Evolutionary conservation across 2,888 invertebrate genomes (phyloP), one percentile per base, ranked within the genome.

Genomic region (Apocheima hispidaria): DNA sequence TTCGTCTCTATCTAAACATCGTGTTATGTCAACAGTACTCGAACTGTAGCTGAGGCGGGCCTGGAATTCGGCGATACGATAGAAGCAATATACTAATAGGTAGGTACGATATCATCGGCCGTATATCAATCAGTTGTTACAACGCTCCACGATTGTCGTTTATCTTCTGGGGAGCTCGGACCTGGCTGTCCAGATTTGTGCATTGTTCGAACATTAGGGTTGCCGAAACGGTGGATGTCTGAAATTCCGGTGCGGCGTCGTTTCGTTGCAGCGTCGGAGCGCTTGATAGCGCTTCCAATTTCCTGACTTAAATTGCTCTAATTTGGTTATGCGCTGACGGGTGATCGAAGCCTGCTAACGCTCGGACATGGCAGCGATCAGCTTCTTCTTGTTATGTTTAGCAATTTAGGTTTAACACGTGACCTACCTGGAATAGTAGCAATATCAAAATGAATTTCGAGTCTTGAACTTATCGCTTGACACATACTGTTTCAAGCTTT

Each of bases 301-400:
- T 92, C 92, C 92, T 89, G 91, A 89, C 89, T 90, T 88, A 91
- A 91, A 92, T 92, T 92, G 90, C 88, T 89, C 89, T 91, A 92
- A 92, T 92, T 92, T 87, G 87, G 89, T 90, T 90, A 90, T 90
- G 84, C 82, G 81, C 86, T 88, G 90, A 87, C 88, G 86, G 84
- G 78, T 88, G 87, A 90, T 89, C 86, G 88, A 87, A 88, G 83
- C 79, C 79, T 82, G 78, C 82, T 81, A 80, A 82, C 80, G 75
- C 79, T 72, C 75, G 75, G 70, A 64, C 66, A 72, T 79, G 72
- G 73, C 76, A 79, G 83, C 80, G 80, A 81, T 76, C 81, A 74
- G 69, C 70, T 80, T 81, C 69, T 77, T 75, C 75, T 72, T 77
- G 79, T 82, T 83, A 83, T 74, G 71, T 44, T 56, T 51, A 30